Evolutionary conservation across 2,797 vertebrate species (phyloP).

Genomic region (Potorous gilbertii): DNA sequence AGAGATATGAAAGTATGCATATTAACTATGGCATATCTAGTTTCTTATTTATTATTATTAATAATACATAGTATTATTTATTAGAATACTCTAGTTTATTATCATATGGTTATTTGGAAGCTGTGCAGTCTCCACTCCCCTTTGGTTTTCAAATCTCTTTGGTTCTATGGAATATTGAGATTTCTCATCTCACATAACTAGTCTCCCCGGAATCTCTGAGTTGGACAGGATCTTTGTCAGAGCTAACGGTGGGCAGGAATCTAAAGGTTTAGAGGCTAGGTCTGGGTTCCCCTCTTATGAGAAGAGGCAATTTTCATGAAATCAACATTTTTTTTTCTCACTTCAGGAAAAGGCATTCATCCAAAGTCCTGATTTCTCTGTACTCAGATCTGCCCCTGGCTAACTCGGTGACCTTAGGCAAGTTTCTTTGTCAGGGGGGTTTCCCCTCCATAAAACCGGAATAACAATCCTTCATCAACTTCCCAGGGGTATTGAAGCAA

Average conservation of each 20-base stretch:
- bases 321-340: background rate
- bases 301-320: background rate
- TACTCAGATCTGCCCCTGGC: background rate
- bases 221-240: background rate
- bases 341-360: background rate
- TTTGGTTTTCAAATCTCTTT: background rate
- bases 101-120: background rate
- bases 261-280: background rate
- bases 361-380: background rate
- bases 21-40: background rate
- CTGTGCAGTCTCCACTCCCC: background rate
- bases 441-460: background rate
- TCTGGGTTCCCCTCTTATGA: accelerated
- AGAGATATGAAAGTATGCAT: background rate
- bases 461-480: background rate
- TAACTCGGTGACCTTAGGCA: slow-evolving; percentile 22
- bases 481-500: background rate
- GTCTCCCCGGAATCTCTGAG: background rate
- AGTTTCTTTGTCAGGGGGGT: background rate
- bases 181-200: background rate
- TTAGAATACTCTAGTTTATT: background rate
- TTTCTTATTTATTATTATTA: no score
- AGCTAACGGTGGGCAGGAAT: accelerated
- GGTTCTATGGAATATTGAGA: background rate
- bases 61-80: no score